These are phyloP conservation scores for Pseudocheirus occidentalis DNA, from an alignment of 2,797 vertebrate species.

Conservation along the genomic window DNA sequence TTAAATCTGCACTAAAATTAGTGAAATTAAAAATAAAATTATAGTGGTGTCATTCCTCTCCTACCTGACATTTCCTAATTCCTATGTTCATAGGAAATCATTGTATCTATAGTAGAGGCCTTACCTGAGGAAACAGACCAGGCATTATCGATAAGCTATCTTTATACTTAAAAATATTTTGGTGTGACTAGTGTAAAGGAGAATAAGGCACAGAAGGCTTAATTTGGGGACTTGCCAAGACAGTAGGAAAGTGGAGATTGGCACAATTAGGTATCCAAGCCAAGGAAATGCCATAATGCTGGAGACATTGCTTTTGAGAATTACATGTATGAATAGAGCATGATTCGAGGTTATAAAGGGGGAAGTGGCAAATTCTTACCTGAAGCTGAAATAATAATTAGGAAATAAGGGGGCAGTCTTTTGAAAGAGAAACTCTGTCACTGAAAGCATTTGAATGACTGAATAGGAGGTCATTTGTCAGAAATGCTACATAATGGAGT, in stretches of 20 bases:
- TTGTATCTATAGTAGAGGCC: conserved; percentile 59
- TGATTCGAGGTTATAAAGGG: neutral
- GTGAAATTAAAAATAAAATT: neutral
- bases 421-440: neutral
- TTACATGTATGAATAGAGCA: neutral
- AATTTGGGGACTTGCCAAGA: conserved; percentile 27
- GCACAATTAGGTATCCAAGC: conserved; percentile 35
- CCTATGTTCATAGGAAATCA: conserved; percentile 57
- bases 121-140: conserved; percentile 38
- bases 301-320: neutral
- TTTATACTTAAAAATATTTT: conserved; percentile 11
- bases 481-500: neutral
- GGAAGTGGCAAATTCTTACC: conserved; percentile 41
- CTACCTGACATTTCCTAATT: conserved; percentile 48
- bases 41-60: neutral
- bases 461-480: neutral
- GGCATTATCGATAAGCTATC: neutral
- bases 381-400: conserved; percentile 45
- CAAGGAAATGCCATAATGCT: neutral
- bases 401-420: neutral
- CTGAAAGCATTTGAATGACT: neutral
- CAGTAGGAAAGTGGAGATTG: conserved; percentile 45
- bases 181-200: neutral
- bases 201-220: neutral
- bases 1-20: neutral